These are phyloP conservation scores for Dascyllus trimaculatus DNA, from an alignment of 2,113 vertebrate genomes.

Conservation along the genomic window DNA sequence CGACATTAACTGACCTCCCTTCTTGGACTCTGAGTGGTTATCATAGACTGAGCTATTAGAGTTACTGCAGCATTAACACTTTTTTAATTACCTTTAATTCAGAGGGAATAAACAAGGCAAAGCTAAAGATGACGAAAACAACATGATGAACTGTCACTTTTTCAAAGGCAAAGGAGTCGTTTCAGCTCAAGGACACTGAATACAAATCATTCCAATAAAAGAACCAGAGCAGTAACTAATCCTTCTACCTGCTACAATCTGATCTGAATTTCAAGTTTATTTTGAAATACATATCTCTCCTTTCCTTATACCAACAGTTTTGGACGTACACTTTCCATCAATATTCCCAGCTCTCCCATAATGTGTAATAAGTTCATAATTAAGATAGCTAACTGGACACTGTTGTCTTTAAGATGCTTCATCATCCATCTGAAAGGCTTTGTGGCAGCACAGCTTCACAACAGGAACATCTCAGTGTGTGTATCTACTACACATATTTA, in stretches of 20 bases:
- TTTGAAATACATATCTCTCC: too few relatives aligned
- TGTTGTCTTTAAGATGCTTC: background rate
- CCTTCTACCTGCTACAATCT: too few relatives aligned
- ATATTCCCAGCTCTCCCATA: background rate
- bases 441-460: background rate
- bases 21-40: background rate
- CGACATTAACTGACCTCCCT: slow-evolving; percentile 2
- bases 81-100: background rate
- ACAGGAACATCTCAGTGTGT: background rate
- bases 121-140: too few relatives aligned
- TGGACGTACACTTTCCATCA: background rate
- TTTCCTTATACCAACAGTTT: too few relatives aligned
- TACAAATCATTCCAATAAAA: too few relatives aligned
- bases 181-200: too few relatives aligned
- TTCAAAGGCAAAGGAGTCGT: too few relatives aligned
- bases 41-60: background rate
- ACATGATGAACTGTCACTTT: too few relatives aligned
- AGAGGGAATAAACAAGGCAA: background rate
- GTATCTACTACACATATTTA: background rate
- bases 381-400: background rate
- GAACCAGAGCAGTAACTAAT: too few relatives aligned
- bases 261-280: too few relatives aligned
- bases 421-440: background rate
- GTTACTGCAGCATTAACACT: too few relatives aligned
- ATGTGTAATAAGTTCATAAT: background rate